Percentiles rank a stretch among this genome's conserved stretches.
Conservation (phyloP, 2,797 vertebrate genomes). For the Menidia menidia region DNA sequence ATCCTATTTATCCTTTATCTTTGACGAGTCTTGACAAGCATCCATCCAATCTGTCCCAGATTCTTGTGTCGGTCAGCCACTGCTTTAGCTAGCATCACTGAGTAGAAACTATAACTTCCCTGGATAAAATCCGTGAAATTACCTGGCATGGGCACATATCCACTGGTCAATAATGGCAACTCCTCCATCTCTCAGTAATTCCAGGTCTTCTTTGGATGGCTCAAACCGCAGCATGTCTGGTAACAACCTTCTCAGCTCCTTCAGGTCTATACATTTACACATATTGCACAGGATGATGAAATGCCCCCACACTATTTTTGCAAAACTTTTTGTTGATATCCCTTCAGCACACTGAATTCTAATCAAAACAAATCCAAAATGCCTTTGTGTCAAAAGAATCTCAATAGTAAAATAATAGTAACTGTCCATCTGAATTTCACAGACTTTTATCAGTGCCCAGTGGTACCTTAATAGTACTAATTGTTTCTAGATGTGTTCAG, state of each 20-base stretch:
- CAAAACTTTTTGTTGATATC: not conserved
- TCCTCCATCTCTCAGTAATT: slow-evolving; percentile 93
- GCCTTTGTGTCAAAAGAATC: not conserved
- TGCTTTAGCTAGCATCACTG: no score
- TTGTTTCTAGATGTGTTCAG: no score
- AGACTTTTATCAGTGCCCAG: no score
- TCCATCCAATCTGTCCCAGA: no score
- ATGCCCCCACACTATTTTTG: not conserved
- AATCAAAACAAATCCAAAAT: not conserved
- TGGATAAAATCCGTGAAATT: slow-evolving; percentile 8
- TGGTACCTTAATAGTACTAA: no score
- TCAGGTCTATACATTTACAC: slow-evolving; percentile 78
- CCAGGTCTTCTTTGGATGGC: slow-evolving; percentile 88
- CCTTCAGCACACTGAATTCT: not conserved
- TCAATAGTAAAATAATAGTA: no score
- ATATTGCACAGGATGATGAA: not conserved
- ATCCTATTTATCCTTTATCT: no score
- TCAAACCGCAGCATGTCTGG: slow-evolving; percentile 93
- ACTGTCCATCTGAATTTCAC: no score
- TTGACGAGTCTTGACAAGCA: no score
- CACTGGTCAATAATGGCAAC: slow-evolving; percentile 98
- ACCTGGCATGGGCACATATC: slow-evolving; percentile 97
- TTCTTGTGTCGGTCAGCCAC: not conserved
- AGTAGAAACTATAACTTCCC: not conserved
- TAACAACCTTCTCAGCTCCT: slow-evolving; percentile 85